A percentile compares a stretch with the other conserved stretches of the same genome.
These are phyloP conservation scores for Ligdia adustata DNA, from an alignment of 2,888 invertebrate genomes.

Conservation along the genomic window DNA sequence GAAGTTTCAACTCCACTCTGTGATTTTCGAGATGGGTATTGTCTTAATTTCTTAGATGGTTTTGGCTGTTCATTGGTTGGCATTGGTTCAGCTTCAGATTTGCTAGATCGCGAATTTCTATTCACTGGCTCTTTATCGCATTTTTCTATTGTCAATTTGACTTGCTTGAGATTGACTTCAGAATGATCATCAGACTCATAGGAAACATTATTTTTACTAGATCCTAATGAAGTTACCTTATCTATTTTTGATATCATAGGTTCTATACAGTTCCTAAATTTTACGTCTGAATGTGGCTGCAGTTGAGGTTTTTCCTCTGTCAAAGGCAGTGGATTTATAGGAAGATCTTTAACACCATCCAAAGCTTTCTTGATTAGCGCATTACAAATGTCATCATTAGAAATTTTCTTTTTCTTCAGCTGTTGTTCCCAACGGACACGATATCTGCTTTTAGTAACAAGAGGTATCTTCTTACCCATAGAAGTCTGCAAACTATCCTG, in stretches of 20 bases:
- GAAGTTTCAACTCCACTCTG: conserved; percentile 23
- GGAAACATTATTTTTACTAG: conserved; percentile 6
- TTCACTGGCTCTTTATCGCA: conserved; percentile 31
- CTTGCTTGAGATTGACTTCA: conserved; percentile 44
- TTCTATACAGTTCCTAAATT: conserved; percentile 33
- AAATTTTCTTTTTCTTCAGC: conserved; percentile 68
- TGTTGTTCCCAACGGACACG: conserved; percentile 70
- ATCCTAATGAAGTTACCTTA: neutral
- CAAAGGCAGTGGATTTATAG: conserved; percentile 39
- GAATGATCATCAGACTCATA: conserved; percentile 17
- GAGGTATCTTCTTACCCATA: conserved; percentile 54
- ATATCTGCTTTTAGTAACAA: conserved; percentile 57
- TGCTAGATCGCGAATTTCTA: conserved; percentile 25
- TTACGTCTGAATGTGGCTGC: conserved; percentile 7
- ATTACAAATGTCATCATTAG: conserved; percentile 78
- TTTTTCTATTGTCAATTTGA: conserved; percentile 41
- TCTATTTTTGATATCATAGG: conserved; percentile 26
- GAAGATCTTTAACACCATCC: conserved; percentile 66
- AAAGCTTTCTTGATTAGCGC: conserved; percentile 76
- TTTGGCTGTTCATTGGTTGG: neutral
- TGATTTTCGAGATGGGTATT: conserved; percentile 13
- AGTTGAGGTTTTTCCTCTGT: conserved; percentile 36
- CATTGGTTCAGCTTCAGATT: neutral
- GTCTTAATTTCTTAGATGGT: conserved; percentile 13
- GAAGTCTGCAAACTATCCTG: conserved; percentile 63